These are phyloP conservation scores for Dasyurus viverrinus DNA, from an alignment of 2,113 vertebrate species.

Conservation along the genomic window DNA sequence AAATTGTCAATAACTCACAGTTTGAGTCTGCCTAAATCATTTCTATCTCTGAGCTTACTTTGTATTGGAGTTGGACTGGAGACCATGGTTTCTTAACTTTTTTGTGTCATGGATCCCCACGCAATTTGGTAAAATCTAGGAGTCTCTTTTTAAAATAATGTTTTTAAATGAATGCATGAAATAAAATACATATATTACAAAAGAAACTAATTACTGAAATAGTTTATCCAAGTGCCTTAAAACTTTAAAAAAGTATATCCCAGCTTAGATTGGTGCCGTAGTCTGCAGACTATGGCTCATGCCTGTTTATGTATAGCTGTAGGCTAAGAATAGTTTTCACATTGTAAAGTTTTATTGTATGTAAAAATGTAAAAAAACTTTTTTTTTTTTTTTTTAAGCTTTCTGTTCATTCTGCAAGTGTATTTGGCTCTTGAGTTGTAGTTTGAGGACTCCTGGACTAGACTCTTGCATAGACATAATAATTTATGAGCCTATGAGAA, in stretches of 20 bases:
- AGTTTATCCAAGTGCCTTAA: background rate
- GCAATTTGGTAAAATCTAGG: background rate
- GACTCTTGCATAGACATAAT: background rate
- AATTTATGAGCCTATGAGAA: background rate
- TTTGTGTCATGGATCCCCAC: background rate
- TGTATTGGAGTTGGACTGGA: background rate
- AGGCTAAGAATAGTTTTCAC: background rate
- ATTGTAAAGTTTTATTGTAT: background rate
- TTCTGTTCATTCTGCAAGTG: background rate
- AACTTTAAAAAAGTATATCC: background rate
- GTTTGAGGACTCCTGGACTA: background rate
- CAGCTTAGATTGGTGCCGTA: background rate
- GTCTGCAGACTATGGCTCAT: background rate
- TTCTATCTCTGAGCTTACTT: background rate
- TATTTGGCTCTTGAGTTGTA: background rate
- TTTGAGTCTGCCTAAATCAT: background rate
- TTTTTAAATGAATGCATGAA: background rate
- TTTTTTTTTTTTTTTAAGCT: background rate
- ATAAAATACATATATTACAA: background rate
- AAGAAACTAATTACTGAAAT: background rate
- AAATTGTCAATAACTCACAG: background rate
- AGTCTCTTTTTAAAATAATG: background rate
- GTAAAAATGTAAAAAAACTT: background rate
- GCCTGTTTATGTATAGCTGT: background rate
- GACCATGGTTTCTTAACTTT: background rate